phyloP scores from a whole-genome alignment of 2,113 vertebrate genomes.

The Tragelaphus scriptus region DNA sequence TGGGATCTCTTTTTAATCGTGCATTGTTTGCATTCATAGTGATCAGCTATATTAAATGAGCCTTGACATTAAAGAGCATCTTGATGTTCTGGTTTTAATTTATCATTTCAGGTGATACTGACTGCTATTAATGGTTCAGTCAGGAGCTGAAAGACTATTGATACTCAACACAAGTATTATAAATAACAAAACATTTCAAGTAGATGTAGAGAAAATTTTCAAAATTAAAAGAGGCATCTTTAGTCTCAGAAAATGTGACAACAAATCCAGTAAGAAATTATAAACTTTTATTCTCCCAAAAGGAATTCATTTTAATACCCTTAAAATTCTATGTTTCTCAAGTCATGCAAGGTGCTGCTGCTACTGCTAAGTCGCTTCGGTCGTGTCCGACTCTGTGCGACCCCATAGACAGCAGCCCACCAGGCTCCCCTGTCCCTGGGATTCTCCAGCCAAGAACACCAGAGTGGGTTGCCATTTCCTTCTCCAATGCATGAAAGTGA shows the following conservation, averaged over 20 bases:
- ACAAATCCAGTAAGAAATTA: background rate
- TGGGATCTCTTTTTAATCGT: constrained; percentile 66
- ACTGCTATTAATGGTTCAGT: constrained; percentile 27
- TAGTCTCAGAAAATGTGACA: background rate
- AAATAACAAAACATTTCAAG: background rate
- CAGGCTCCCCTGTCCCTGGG: no score
- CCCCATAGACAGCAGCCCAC: no score
- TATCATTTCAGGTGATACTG: constrained; percentile 64
- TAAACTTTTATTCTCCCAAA: background rate
- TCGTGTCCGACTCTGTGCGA: no score
- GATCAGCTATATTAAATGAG: constrained; percentile 70
- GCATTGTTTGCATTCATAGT: constrained; percentile 66
- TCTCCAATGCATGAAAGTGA: no score
- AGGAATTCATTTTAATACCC: background rate
- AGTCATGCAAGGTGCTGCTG: background rate
- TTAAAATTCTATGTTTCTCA: background rate
- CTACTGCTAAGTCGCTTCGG: no score
- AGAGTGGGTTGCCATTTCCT: no score
- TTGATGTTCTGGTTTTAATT: constrained; percentile 66
- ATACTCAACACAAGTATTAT: background rate
- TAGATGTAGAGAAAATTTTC: background rate
- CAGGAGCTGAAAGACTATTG: background rate
- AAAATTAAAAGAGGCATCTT: background rate
- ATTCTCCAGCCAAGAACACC: no score
- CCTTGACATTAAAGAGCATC: constrained; percentile 60